Evolutionary conservation across 1,140 invertebrate genomes (phyloP).

Genomic region (Brachionus rubens): DNA sequence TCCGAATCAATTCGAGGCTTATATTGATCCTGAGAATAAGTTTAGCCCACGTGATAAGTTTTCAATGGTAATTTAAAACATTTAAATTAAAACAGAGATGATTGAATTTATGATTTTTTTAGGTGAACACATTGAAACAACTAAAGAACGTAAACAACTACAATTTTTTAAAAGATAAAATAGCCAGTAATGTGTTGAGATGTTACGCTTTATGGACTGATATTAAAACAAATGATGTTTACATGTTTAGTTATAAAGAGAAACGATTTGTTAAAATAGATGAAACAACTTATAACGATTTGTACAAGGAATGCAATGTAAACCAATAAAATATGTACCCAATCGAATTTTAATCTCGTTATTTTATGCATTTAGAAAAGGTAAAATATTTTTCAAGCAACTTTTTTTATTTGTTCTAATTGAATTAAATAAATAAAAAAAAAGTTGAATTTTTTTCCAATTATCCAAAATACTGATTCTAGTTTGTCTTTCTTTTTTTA

Average conservation of each 20-base stretch:
- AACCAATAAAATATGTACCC: neutral
- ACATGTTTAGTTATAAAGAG: constrained; percentile 74
- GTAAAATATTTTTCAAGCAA: no score
- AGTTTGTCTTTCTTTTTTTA: no score
- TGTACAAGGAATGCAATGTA: constrained; percentile 55
- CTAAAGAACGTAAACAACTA: constrained; percentile 90
- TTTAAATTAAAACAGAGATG: neutral
- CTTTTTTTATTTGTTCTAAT: no score
- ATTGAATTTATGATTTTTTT: constrained; percentile 51
- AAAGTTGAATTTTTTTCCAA: no score
- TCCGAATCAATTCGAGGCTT: constrained; percentile 79
- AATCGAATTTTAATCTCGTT: no score
- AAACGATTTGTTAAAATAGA: constrained; percentile 80
- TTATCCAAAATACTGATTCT: no score
- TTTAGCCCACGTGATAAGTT: constrained; percentile 85
- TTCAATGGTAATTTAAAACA: constrained; percentile 70
- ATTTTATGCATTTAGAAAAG: no score
- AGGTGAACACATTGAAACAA: constrained; percentile 89
- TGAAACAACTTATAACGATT: constrained; percentile 71
- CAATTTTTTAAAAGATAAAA: constrained; percentile 78
- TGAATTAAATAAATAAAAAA: no score
- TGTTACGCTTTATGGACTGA: constrained; percentile 94
- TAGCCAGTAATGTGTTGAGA: constrained; percentile 77
- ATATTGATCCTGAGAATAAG: constrained; percentile 86
- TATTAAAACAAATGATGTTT: constrained; percentile 91